Evolutionary conservation across 2,888 invertebrate genomes (phyloP), one percentile per base, ranked within the genome.

Genomic region (Drosophila picticornis): DNA sequence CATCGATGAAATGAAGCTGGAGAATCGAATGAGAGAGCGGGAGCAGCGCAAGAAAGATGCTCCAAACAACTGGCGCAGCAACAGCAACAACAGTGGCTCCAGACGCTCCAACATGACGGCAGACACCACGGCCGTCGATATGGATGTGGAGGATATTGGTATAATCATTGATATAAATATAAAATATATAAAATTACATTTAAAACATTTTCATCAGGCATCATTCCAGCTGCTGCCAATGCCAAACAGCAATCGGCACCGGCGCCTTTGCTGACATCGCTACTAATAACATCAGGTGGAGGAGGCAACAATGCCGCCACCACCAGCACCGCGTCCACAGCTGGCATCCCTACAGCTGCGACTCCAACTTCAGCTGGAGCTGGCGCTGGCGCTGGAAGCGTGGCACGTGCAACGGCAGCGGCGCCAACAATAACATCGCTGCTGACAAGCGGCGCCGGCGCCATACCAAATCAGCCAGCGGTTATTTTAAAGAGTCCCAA

Each of bases 231-330:
- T 32, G 25, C 73, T 52, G 36, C 25, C 61, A 89, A 81, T 94
- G 6, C 46, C 73, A 81, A 77, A 55, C 77, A 57, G 29, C 94
- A 94, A 69, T 94, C 95, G 4, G 95, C 95, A 0, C 94, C 96
- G 0, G 96, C 96, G 0, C 97, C 97, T 0, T 93, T 98, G 51
- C 94, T 98, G 55, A 97, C 98, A 11, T 97, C 97, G 53, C 94
- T 98, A 43, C 93, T 98, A 7, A 97, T 97, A 92, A 96, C 96
- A 52, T 87, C 91, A 4, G 81, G 84, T 5, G 65, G 90, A 16
- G 78, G 38, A 67, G 57, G 77, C 7, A 25, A 93, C 93, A 75
- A 83, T 90, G 29, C 57, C 5, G 13, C 13, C 40, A 81, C 25
- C 27, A 67, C 5, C 43, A 90, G 91, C 91, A 94, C n/a, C 91